Evolutionary conservation across 2,113 vertebrate species (phyloP), one percentile per base, ranked within the genome.

Genomic region (Anhinga rufa): DNA sequence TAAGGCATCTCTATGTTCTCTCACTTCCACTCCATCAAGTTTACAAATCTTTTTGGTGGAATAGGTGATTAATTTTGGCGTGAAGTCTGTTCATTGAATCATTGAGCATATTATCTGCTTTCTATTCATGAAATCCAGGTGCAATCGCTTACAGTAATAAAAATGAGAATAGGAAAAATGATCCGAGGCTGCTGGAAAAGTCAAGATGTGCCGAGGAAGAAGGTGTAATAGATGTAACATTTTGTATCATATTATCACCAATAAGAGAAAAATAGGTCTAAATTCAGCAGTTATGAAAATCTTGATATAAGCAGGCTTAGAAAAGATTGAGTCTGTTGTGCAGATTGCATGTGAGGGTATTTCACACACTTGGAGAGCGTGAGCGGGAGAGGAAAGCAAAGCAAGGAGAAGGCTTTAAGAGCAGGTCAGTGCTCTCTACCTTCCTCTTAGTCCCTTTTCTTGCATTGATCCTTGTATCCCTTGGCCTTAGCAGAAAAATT

Each of bases 41-140:
- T 95, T 85, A 51, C 95, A 97, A 92, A 97, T 96, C 92, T 74
- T 95, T 36, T 91, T 93, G 90, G 69, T 96, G 95, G 92, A 94
- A 96, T 42, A 96, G 77, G 94, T 87, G 85, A 93, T 97, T 92
- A 85, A 86, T 97, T 95, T 95, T 95, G 94, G 93, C 82, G 86
- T 97, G 94, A 97, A 97, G 92, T 96, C 88, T 96, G 97, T 93
- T 96, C 83, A 14, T 34, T 58, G 89, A 87, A 87, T 93, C 61
- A 93, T 65, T 19, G 65, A 79, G 91, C 82, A 65, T 96, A 90
- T 98, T 97, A 76, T 95, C 97, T 97, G 88, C 85, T 3, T 78
- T 92, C 94, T 88, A 81, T 88, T 95, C 86, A 60, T 84, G 78
- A 95, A 96, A 90, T 93, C 93, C 94, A 94, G 83, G 55, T 92